Evolutionary conservation across 2,888 invertebrate genomes (phyloP).

Genomic region (Cephus spinipes): DNA sequence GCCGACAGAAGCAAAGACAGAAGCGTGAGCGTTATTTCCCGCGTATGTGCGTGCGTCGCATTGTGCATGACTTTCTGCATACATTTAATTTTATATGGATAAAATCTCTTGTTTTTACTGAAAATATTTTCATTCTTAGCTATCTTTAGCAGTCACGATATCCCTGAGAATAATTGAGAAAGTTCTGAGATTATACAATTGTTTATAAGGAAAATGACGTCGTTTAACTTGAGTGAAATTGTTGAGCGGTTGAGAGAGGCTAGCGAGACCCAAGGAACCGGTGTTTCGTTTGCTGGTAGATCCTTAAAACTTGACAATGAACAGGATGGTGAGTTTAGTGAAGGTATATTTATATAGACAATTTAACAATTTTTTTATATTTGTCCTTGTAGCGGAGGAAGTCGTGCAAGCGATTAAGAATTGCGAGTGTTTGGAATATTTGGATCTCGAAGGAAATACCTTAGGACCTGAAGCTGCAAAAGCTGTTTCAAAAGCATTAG

Average conservation of each 20-base stretch:
- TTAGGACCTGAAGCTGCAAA: constrained; percentile 90
- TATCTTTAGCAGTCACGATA: too few species aligned
- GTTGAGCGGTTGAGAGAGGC: constrained; percentile 54
- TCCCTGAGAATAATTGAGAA: too few species aligned
- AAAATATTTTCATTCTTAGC: too few species aligned
- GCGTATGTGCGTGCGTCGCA: not conserved
- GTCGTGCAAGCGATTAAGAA: constrained; percentile 82
- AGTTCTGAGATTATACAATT: not conserved
- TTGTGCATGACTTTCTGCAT: not conserved
- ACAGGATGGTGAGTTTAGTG: constrained; percentile 77
- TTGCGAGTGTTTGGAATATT: constrained; percentile 76
- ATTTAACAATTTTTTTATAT: constrained; percentile 12
- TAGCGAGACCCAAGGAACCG: constrained; percentile 63
- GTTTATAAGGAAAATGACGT: constrained; percentile 60
- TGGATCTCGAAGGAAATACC: constrained; percentile 93
- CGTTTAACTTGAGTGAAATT: constrained; percentile 72
- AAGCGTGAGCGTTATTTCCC: not conserved
- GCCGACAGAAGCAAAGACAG: too few species aligned
- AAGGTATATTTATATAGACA: constrained; percentile 11
- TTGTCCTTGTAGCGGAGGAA: constrained; percentile 72
- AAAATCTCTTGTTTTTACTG: too few species aligned
- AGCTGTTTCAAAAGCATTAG: constrained; percentile 84
- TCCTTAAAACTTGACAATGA: constrained; percentile 82
- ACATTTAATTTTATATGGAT: not conserved
- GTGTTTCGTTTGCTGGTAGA: constrained; percentile 86